Base-by-base conservation (phyloP, 2,888 invertebrate genomes). In the Apamea epomidion region DNA sequence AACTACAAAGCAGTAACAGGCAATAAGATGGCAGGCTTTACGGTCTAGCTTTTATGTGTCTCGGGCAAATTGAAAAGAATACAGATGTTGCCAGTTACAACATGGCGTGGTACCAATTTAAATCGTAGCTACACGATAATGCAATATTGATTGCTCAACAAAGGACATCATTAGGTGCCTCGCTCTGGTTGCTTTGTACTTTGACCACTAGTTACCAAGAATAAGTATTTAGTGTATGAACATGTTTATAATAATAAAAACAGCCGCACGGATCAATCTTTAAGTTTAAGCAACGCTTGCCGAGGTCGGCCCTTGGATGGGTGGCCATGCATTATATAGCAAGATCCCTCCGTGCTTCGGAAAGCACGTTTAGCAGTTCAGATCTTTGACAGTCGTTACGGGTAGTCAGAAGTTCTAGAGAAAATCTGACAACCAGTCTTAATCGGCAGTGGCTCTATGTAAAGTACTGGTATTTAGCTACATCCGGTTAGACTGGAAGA, bases 131-230 rank as follows among this genome's bases (percentile, higher is more conserved):
- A 48, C 37, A 74, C 71, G 65, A 78, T 86, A 86, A 77, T 81
- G 62, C 58, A 69, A 75, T 77, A 84, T 76, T 79, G 54, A 84
- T 84, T 78, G 87, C 29, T 64, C 60, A 64, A 84, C 79, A 87
- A 87, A 76, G 60, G 79, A 70, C 58, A 67, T 79, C 75, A 82
- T 86, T 80, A 74, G 67, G 21, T 21, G 64, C 25, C n/a, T 65
- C 60, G 65, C 74, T 74, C 60, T 74, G 79, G 25, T 69, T 58
- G 65, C 68, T 78, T 71, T 60, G 73, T 67, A 67, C 62, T 65
- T 32, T 58, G 58, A 68, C 42, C 64, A 67, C 29, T 51, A 5
- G 14, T 14, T 16, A 12, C 16, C 37, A 37, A 45, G 37, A 37
- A 60, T 51, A 64, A 73, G n/a, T 73, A 60, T 25, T 51, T 60